Conservation (phyloP, 1,140 invertebrate species). For the Wiebesia pumilae region DNA sequence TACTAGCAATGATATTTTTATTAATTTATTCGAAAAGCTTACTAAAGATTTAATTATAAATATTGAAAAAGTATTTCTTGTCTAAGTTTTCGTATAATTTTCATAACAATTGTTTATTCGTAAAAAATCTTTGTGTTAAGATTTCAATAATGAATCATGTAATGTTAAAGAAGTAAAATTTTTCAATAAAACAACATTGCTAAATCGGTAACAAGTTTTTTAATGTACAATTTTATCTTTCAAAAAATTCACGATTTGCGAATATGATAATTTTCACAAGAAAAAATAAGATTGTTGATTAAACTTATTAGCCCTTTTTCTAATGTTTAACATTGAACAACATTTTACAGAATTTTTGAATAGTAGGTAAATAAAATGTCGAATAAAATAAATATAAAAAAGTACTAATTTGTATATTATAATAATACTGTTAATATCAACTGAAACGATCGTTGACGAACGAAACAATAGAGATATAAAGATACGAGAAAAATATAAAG, state of each 20-base stretch:
- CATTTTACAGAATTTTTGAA: conserved; percentile 17
- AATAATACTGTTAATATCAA: conserved; percentile 18
- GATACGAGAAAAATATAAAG: not conserved
- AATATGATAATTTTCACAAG: not conserved
- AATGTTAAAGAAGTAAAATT: not conserved
- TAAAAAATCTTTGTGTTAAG: not conserved
- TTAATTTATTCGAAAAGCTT: not conserved
- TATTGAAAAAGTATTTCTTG: too few species aligned
- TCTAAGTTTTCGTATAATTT: too few species aligned
- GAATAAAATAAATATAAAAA: conserved; percentile 20
- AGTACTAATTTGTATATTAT: conserved; percentile 28
- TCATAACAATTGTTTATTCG: not conserved
- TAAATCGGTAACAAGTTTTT: conserved; percentile 15
- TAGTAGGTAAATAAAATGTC: not conserved
- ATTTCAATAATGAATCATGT: not conserved
- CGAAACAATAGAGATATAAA: not conserved
- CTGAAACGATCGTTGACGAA: conserved; percentile 19
- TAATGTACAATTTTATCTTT: conserved; percentile 16
- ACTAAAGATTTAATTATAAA: too few species aligned
- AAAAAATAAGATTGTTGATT: conserved; percentile 11
- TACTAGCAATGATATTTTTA: not conserved
- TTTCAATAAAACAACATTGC: not conserved
- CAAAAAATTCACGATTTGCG: conserved; percentile 3
- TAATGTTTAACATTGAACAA: conserved; percentile 33
- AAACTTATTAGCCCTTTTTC: conserved; percentile 32